A percentile compares a stretch with the other conserved stretches of the same genome.
Conservation (phyloP, 2,113 vertebrate species). For the Pseudopipra pipra region DNA sequence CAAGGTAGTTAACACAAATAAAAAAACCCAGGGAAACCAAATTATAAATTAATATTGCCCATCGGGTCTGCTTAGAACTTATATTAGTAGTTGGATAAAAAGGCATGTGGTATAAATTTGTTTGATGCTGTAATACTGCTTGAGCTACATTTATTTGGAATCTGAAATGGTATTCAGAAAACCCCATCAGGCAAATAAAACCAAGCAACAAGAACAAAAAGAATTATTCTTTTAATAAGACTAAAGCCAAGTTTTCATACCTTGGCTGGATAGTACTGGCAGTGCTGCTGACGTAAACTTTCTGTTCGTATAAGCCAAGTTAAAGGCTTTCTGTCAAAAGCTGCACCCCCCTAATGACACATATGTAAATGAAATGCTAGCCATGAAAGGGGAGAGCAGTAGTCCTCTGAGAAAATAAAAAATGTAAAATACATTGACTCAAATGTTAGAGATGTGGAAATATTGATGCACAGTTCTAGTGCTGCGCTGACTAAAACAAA, state of each 20-base stretch:
- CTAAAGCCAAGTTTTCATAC: neutral
- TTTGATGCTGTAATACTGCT: neutral
- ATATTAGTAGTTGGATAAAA: neutral
- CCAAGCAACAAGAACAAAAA: neutral
- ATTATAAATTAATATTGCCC: neutral
- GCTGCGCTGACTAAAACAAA: constrained; percentile 27
- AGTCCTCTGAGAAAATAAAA: neutral
- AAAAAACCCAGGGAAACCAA: neutral
- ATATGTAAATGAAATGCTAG: neutral
- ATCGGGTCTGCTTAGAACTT: neutral
- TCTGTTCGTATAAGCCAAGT: neutral
- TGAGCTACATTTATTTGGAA: neutral
- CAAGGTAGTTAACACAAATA: neutral
- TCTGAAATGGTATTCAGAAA: neutral
- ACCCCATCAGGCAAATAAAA: neutral
- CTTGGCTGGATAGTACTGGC: neutral
- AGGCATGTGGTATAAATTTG: neutral
- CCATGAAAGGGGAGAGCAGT: neutral
- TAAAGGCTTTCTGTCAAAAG: neutral
- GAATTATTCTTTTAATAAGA: neutral
- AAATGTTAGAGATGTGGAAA: constrained; percentile 4
- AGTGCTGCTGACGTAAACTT: neutral
- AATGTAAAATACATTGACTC: neutral
- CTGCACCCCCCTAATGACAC: neutral
- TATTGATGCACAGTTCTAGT: neutral